Percentiles rank a stretch among this genome's conserved stretches.
These are phyloP conservation scores for Mesocentrotus franciscanus DNA, from an alignment of 53 echinoderm and acorn worm species.

Conservation along the genomic window DNA sequence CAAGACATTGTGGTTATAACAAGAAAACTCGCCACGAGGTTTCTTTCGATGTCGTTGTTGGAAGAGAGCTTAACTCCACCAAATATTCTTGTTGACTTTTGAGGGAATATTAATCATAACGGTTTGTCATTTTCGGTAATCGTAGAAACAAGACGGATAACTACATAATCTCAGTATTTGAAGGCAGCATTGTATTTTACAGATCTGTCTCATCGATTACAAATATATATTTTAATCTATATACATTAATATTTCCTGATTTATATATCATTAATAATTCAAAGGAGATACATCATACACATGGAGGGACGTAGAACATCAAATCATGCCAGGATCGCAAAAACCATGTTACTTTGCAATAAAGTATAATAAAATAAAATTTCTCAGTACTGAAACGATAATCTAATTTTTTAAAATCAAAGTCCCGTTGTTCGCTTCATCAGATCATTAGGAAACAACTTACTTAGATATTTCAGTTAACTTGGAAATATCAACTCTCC, in stretches of 20 bases:
- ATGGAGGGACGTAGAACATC: background rate
- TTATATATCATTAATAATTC: background rate
- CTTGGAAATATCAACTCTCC: background rate
- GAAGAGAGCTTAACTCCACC: background rate
- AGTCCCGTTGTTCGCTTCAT: background rate
- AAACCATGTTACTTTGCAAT: background rate
- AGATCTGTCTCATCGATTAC: background rate
- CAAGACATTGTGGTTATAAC: background rate
- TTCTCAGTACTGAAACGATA: constrained; percentile 7
- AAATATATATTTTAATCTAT: background rate
- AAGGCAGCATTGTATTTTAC: background rate
- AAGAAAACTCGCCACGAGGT: background rate
- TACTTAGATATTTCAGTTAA: background rate
- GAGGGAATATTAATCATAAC: background rate
- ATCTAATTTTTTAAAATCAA: background rate
- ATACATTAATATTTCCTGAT: background rate
- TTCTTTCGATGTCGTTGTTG: background rate
- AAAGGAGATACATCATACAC: background rate
- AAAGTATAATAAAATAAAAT: background rate
- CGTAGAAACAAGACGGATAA: background rate
- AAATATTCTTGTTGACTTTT: background rate
- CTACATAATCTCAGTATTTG: background rate
- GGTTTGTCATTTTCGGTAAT: background rate
- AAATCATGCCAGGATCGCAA: background rate
- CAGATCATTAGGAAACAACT: too few relatives aligned